phyloP scores from a whole-genome alignment of 2,888 invertebrate species.

The Cetonia aurata region DNA sequence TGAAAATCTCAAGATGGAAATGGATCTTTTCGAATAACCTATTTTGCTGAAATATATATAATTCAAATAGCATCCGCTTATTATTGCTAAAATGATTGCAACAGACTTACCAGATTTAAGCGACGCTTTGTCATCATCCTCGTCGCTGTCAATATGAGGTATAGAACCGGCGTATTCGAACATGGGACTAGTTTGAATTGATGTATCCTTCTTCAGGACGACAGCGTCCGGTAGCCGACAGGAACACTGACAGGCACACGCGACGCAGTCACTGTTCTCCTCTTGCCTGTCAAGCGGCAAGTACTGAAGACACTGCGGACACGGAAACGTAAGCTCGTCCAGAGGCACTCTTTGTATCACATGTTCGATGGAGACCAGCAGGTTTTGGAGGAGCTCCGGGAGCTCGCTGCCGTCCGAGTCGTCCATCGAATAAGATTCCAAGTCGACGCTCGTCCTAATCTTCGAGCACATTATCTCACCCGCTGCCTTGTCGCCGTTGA shows the following conservation, averaged over 20 bases:
- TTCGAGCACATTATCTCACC: constrained; percentile 62
- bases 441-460: constrained; percentile 59
- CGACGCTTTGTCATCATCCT: constrained; percentile 70
- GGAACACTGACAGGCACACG: constrained; percentile 64
- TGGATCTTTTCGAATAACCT: too few relatives aligned
- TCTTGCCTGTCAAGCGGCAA: constrained; percentile 63
- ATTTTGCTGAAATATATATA: too few relatives aligned
- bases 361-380: constrained; percentile 77
- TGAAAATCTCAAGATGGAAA: too few relatives aligned
- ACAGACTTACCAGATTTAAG: constrained; percentile 62
- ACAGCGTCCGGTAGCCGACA: constrained; percentile 59
- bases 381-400: constrained; percentile 74
- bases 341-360: constrained; percentile 77
- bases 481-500: constrained; percentile 47
- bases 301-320: constrained; percentile 67
- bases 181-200: constrained; percentile 70
- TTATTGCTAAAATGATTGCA: too few relatives aligned
- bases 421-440: constrained; percentile 59
- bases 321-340: constrained; percentile 76
- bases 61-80: too few relatives aligned
- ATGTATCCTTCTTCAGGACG: constrained; percentile 64
- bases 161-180: constrained; percentile 77
- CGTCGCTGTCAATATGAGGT: constrained; percentile 81
- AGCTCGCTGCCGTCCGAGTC: constrained; percentile 68
- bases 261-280: constrained; percentile 55